Percentiles rank a stretch among this genome's conserved stretches.
Conservation (phyloP, 37 sponge, comb jelly and placozoan species). For the Sycon ciliatum region DNA sequence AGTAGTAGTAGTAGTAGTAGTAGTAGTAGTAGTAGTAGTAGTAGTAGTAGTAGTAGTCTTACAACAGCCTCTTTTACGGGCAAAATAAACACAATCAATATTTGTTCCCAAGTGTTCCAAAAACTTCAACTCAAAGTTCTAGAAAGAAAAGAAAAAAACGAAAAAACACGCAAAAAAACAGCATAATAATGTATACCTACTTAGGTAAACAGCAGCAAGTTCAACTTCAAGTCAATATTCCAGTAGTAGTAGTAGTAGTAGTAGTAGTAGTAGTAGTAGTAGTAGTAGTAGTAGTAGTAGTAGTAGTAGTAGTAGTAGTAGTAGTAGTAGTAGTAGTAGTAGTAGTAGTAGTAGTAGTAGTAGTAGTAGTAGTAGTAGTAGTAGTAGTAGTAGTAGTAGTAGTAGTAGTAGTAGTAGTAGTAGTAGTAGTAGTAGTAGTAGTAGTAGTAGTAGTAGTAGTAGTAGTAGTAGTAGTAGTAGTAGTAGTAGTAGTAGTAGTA, state of each 20-base stretch:
- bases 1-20: constrained; percentile 8
- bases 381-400: constrained; percentile 8
- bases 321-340: constrained; percentile 8
- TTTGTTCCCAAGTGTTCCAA: no score
- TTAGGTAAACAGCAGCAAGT: no score
- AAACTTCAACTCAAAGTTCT: no score
- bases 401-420: constrained; percentile 8
- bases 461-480: constrained; percentile 8
- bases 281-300: constrained; percentile 8
- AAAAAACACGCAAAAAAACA: no score
- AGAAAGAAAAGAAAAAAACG: no score
- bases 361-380: constrained; percentile 6
- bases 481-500: constrained; percentile 6
- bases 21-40: constrained; percentile 6
- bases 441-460: constrained; percentile 8
- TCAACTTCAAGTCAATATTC: no score
- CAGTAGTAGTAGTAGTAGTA: constrained; percentile 2
- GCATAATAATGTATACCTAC: no score
- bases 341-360: constrained; percentile 8
- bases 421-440: constrained; percentile 6
- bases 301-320: constrained; percentile 6
- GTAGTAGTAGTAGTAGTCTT: no score
- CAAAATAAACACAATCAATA: no score
- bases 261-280: constrained; percentile 8
- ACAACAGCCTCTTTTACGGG: no score